phyloP scores from a whole-genome alignment of 92 coral and sea anemone genomes.

The Desmophyllum pertusum region DNA sequence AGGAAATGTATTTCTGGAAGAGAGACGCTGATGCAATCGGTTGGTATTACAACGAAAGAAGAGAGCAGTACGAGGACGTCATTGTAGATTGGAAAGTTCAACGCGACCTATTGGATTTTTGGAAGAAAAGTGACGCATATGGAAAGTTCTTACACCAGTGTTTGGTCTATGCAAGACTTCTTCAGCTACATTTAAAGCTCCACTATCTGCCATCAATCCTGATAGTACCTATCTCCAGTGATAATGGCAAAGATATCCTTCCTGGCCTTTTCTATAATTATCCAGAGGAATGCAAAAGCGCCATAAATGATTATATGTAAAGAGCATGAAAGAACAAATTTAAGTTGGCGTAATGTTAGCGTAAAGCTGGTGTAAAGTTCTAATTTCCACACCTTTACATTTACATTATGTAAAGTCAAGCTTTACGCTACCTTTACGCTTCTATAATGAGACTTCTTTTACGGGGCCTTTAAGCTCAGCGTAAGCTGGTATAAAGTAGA shows the following conservation, averaged over 20 bases:
- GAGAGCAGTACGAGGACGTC: slow-evolving; percentile 20
- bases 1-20: slow-evolving; percentile 15
- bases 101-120: slow-evolving; percentile 13
- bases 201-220: slow-evolving; percentile 50
- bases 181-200: slow-evolving; percentile 56
- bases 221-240: slow-evolving; percentile 47
- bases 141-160: slow-evolving; percentile 64
- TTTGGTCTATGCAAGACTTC: slow-evolving; percentile 58
- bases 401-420: no score
- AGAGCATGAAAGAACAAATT: background rate
- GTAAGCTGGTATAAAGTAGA: no score
- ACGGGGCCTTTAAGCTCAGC: no score
- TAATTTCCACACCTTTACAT: no score
- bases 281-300: slow-evolving; percentile 44
- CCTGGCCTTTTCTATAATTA: slow-evolving; percentile 35
- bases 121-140: slow-evolving; percentile 10
- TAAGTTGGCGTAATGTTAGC: no score
- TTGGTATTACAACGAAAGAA: background rate
- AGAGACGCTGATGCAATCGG: slow-evolving; percentile 53
- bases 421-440: no score
- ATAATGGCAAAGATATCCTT: slow-evolving; percentile 27
- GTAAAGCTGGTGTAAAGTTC: no score
- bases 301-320: slow-evolving; percentile 33
- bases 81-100: slow-evolving; percentile 64
- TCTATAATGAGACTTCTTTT: no score